phyloP scores from a whole-genome alignment of 2,113 vertebrate species.

The Zosterops borbonicus region DNA sequence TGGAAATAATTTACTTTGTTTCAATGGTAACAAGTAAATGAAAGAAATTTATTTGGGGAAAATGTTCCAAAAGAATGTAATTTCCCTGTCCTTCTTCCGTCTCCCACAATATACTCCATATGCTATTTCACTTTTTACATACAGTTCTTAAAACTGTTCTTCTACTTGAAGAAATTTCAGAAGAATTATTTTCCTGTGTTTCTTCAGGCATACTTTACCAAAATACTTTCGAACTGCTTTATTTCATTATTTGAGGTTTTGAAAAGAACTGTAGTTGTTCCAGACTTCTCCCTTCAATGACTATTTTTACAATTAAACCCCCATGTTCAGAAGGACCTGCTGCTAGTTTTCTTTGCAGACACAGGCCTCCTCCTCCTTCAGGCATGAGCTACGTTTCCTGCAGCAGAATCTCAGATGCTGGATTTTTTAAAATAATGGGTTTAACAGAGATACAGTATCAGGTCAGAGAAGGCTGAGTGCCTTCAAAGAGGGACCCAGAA shows the following conservation, averaged over 20 bases:
- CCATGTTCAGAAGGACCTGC: accelerated
- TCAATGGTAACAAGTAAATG: background rate
- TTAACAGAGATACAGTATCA: background rate
- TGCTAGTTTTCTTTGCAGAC: background rate
- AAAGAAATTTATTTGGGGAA: background rate
- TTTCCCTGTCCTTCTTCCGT: background rate
- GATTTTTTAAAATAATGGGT: background rate
- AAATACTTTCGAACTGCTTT: background rate
- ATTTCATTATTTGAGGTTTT: background rate
- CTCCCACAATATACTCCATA: background rate
- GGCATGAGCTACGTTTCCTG: accelerated
- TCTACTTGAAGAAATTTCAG: background rate
- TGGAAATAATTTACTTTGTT: background rate
- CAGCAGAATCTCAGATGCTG: background rate
- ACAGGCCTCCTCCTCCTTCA: background rate
- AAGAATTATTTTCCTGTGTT: background rate
- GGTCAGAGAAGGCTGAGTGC: background rate
- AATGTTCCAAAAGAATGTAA: background rate
- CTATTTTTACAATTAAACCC: background rate
- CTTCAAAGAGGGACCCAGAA: background rate
- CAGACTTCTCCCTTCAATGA: background rate
- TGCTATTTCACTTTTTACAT: background rate
- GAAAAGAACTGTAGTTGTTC: background rate
- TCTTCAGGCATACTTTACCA: background rate
- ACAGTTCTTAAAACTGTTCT: background rate